Conservation (phyloP, 2,797 vertebrate species). For the Chaetodon trifasciatus region DNA sequence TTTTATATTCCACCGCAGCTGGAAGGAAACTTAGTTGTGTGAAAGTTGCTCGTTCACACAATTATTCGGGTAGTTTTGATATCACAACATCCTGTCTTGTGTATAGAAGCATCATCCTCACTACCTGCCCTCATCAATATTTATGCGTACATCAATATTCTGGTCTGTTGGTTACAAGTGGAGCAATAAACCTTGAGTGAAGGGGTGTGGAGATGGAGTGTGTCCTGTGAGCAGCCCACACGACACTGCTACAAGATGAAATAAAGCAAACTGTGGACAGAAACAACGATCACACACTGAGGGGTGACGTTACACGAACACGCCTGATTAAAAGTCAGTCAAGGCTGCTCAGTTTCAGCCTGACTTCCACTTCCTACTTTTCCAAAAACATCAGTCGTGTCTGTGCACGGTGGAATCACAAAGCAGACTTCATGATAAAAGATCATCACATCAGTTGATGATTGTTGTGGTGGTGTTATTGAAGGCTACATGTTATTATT, state of each 20-base stretch:
- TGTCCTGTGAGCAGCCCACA: conserved; percentile 4
- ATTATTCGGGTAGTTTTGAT: background rate
- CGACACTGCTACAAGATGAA: conserved; percentile 9
- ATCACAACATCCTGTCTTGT: background rate
- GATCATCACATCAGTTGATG: background rate
- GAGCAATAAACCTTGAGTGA: conserved; percentile 24
- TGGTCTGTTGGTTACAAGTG: conserved; percentile 20
- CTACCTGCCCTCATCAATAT: conserved; percentile 55
- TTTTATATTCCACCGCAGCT: no score
- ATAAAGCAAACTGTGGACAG: conserved; percentile 12
- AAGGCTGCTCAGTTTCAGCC: background rate
- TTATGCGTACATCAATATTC: conserved; percentile 55
- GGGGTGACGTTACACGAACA: background rate
- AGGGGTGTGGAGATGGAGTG: background rate
- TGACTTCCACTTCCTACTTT: background rate
- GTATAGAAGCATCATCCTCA: conserved; percentile 27
- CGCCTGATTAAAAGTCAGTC: conserved; percentile 17
- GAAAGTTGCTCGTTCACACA: background rate
- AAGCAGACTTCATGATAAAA: background rate
- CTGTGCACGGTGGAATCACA: background rate
- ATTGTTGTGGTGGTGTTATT: background rate
- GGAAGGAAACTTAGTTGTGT: background rate
- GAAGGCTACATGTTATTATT: conserved; percentile 13
- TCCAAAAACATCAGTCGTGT: background rate
- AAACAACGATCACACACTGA: conserved; percentile 10